A percentile compares a stretch with the other conserved stretches of the same genome.
Evolutionary conservation across 2,113 vertebrate genomes (phyloP).

Genomic region (Stigmatopora nigra): DNA sequence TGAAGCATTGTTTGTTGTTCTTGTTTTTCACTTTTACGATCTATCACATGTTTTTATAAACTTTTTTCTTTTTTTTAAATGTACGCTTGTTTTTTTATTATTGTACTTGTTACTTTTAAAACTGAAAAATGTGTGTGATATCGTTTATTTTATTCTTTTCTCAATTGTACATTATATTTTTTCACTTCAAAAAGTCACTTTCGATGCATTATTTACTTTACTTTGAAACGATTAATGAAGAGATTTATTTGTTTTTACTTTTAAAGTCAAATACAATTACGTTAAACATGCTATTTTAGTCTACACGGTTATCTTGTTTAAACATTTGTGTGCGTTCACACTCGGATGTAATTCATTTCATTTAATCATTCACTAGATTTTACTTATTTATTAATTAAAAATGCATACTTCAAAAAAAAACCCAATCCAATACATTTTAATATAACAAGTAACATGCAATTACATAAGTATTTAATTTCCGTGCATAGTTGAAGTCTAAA

Average conservation of each 20-base stretch:
- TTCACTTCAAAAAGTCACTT: neutral
- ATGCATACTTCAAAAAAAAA: too few species aligned
- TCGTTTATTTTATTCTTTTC: too few species aligned
- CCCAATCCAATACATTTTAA: neutral
- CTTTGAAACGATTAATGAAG: neutral
- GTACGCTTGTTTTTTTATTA: too few species aligned
- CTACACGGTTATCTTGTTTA: neutral
- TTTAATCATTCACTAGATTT: neutral
- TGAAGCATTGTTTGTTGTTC: too few species aligned
- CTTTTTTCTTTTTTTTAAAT: too few species aligned
- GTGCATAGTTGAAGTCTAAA: neutral
- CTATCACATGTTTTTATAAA: too few species aligned
- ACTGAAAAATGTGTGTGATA: too few species aligned
- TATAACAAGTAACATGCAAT: neutral
- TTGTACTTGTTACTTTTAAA: too few species aligned
- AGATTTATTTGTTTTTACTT: neutral
- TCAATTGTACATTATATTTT: neutral
- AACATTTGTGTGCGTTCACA: neutral
- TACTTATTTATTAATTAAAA: neutral
- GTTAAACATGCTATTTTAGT: neutral
- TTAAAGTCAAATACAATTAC: neutral
- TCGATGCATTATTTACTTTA: neutral
- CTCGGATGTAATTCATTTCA: neutral
- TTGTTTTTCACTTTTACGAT: too few species aligned
- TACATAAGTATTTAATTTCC: neutral